Percentiles rank a stretch among this genome's conserved stretches.
These are phyloP conservation scores for Alsophila aescularia DNA, from an alignment of 2,888 invertebrate genomes.

Conservation along the genomic window DNA sequence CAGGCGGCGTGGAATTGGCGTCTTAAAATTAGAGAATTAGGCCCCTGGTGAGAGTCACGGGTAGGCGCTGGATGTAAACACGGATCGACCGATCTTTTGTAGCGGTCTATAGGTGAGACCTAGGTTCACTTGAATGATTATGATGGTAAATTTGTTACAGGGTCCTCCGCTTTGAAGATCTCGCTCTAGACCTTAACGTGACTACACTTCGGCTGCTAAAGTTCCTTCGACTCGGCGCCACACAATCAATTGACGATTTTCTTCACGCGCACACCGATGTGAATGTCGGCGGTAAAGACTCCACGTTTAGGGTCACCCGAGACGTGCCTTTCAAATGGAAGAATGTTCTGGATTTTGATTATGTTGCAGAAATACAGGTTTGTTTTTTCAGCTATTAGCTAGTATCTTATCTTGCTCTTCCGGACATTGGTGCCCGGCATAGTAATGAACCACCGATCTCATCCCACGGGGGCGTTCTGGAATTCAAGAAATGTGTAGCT, in stretches of 20 bases:
- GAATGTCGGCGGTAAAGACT: constrained; percentile 92
- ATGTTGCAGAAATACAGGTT: constrained; percentile 88
- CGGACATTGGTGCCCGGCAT: too few relatives aligned
- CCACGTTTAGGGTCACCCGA: constrained; percentile 93
- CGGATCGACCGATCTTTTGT: too few relatives aligned
- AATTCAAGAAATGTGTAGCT: too few relatives aligned
- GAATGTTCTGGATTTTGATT: constrained; percentile 88
- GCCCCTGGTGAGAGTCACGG: too few relatives aligned
- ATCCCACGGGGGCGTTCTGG: too few relatives aligned
- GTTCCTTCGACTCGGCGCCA: constrained; percentile 90
- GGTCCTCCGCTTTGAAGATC: constrained; percentile 92
- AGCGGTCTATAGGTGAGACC: too few relatives aligned
- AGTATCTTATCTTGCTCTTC: too few relatives aligned
- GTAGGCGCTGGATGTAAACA: too few relatives aligned
- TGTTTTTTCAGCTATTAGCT: constrained; percentile 6
- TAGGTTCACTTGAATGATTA: too few relatives aligned
- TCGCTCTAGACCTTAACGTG: constrained; percentile 89
- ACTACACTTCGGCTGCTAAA: constrained; percentile 88
- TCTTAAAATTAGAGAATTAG: too few relatives aligned
- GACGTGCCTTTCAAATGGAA: constrained; percentile 95
- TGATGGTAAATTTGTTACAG: constrained; percentile 69
- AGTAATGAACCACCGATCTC: too few relatives aligned
- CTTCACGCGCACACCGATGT: constrained; percentile 92
- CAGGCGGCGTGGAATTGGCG: too few relatives aligned
- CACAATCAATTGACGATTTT: constrained; percentile 87